Conservation (phyloP, 2,888 invertebrate genomes). For the Leptopilina myrica region DNA sequence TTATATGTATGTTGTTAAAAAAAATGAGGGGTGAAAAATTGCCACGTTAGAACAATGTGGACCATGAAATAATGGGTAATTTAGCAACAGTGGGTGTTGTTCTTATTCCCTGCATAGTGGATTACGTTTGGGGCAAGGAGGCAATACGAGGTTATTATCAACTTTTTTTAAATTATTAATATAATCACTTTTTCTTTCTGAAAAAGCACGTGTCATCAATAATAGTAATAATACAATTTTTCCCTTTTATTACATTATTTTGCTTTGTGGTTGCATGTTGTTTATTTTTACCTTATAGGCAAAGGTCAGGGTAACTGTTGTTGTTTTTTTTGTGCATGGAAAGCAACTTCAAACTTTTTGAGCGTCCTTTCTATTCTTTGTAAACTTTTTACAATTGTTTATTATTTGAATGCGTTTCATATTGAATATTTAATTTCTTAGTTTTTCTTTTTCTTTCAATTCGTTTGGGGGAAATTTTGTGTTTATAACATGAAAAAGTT, state of each 20-base stretch:
- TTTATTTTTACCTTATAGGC: not conserved
- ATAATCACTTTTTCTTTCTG: too few species aligned
- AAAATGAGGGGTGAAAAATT: conserved; percentile 44
- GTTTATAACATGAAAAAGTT: too few species aligned
- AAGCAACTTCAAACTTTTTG: conserved; percentile 6
- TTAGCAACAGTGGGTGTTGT: conserved; percentile 70
- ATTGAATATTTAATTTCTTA: too few species aligned
- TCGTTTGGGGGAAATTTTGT: too few species aligned
- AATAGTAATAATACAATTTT: not conserved
- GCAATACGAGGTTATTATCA: conserved; percentile 60
- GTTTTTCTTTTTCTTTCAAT: too few species aligned
- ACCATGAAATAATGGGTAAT: conserved; percentile 69
- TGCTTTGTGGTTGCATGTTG: not conserved
- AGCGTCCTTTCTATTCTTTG: conserved; percentile 1
- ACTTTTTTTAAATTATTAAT: not conserved
- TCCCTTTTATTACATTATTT: not conserved
- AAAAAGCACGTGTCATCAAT: conserved; percentile 17
- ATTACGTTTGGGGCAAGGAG: conserved; percentile 68
- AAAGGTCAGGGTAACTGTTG: not conserved
- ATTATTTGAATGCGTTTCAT: too few species aligned
- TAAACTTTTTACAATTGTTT: too few species aligned
- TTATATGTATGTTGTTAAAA: not conserved
- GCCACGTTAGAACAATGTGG: conserved; percentile 65
- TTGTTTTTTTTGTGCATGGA: not conserved
- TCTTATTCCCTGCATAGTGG: conserved; percentile 70